Evolutionary conservation across 1,140 invertebrate genomes (phyloP).

Genomic region (Solenopsis fugax): DNA sequence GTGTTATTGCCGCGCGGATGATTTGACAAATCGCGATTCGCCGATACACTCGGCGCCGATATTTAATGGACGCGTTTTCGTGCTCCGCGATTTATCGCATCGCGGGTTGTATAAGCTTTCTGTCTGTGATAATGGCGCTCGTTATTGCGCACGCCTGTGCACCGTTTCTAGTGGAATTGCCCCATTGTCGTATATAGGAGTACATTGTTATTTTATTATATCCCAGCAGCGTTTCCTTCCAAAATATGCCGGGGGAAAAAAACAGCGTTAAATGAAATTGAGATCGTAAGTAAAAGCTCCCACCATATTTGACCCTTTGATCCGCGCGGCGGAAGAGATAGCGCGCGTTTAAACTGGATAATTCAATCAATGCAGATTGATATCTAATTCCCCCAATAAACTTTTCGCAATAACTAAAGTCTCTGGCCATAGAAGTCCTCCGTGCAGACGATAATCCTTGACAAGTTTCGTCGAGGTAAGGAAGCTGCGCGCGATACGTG

Average conservation of each 20-base stretch:
- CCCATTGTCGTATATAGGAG: not conserved
- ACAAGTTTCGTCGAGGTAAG: slow-evolving; percentile 38
- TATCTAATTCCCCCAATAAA: not conserved
- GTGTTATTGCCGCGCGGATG: slow-evolving; percentile 42
- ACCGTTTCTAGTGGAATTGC: slow-evolving; percentile 47
- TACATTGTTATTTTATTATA: slow-evolving; percentile 21
- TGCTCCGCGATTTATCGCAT: slow-evolving; percentile 33
- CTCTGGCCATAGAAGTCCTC: not conserved
- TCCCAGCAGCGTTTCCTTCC: not conserved
- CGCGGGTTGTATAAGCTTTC: slow-evolving; percentile 44
- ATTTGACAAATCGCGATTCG: slow-evolving; percentile 67
- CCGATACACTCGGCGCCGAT: slow-evolving; percentile 48
- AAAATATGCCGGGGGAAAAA: not conserved
- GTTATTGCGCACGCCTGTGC: slow-evolving; percentile 16
- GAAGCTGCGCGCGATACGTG: not conserved
- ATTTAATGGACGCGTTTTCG: slow-evolving; percentile 51
- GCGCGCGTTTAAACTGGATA: not conserved
- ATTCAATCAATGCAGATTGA: slow-evolving; percentile 12
- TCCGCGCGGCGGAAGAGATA: not conserved
- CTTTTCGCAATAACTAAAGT: slow-evolving; percentile 11
- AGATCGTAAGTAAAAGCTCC: not conserved
- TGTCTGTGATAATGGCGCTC: slow-evolving; percentile 38
- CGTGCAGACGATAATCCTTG: not conserved
- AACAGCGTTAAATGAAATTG: not conserved
- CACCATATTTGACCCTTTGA: slow-evolving; percentile 29